Conservation (phyloP, 2,888 invertebrate species). For the Phengaris alcon region DNA sequence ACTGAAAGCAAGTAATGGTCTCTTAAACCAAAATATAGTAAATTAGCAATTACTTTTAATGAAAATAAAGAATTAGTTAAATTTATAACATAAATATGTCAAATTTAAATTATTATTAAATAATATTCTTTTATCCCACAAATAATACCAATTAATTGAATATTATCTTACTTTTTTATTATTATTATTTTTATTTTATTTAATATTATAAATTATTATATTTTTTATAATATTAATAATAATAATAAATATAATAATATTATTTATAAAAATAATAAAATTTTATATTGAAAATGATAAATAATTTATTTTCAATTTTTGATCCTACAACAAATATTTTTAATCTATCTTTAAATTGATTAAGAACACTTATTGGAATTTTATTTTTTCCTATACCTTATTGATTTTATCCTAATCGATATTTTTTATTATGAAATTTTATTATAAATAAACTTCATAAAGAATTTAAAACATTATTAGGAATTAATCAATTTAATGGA, state of each 20-base stretch:
- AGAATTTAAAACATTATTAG: conserved; percentile 80
- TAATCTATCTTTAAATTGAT: no score
- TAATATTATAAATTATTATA: conserved; percentile 76
- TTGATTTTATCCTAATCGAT: conserved; percentile 78
- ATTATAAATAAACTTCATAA: conserved; percentile 68
- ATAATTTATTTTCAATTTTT: no score
- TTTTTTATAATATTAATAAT: conserved; percentile 49
- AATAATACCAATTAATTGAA: conserved; percentile 82
- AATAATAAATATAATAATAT: conserved; percentile 47
- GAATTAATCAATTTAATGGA: conserved; percentile 65
- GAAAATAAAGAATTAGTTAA: conserved; percentile 79
- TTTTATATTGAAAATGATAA: conserved; percentile 39
- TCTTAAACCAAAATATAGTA: conserved; percentile 84
- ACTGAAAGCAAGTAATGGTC: conserved; percentile 85
- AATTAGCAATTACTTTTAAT: conserved; percentile 82
- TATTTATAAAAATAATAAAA: conserved; percentile 50
- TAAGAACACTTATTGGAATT: no score
- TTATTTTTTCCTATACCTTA: no score
- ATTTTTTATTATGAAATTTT: conserved; percentile 69
- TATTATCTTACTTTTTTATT: conserved; percentile 68
- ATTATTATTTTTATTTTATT: conserved; percentile 66
- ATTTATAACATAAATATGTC: conserved; percentile 79
- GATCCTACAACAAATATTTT: no score
- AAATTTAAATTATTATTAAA: conserved; percentile 80
- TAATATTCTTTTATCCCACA: conserved; percentile 84